A percentile compares a stretch with the other conserved stretches of the same genome.
Conservation (phyloP, 2,113 vertebrate species). For the Perccottus glenii region DNA sequence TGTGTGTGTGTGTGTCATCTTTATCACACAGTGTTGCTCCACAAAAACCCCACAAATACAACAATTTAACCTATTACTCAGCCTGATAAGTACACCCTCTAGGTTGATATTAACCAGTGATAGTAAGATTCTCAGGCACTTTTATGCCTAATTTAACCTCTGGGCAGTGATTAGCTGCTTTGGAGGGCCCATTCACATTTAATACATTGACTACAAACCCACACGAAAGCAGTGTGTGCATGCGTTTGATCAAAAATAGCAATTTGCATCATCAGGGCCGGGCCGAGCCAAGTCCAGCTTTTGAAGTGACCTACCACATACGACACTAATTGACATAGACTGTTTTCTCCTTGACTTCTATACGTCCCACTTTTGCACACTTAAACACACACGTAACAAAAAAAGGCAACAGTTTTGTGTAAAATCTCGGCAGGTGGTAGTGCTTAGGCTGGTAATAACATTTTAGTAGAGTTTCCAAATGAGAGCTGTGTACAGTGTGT, state of each 20-base stretch:
- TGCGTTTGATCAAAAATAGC: conserved; percentile 61
- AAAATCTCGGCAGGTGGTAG: conserved; percentile 69
- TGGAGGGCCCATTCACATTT: conserved; percentile 35
- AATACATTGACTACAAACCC: conserved; percentile 57
- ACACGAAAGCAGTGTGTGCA: conserved; percentile 34
- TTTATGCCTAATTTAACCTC: conserved; percentile 53
- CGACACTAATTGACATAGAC: background rate
- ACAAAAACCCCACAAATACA: background rate
- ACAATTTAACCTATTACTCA: conserved; percentile 15
- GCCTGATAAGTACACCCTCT: conserved; percentile 15
- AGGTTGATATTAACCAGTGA: conserved; percentile 32
- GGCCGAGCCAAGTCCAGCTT: conserved; percentile 27
- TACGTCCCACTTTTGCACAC: background rate
- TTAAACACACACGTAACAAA: conserved; percentile 13
- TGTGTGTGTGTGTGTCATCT: background rate
- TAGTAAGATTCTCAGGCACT: conserved; percentile 23
- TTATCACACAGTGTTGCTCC: conserved; percentile 4
- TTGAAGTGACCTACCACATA: conserved; percentile 47
- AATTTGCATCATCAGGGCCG: conserved; percentile 52
- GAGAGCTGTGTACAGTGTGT: conserved; percentile 59
- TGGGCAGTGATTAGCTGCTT: conserved; percentile 38
- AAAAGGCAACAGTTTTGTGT: conserved; percentile 23
- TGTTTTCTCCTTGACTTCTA: background rate
- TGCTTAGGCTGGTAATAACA: conserved; percentile 66
- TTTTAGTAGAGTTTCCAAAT: conserved; percentile 70